Base-by-base conservation (phyloP, 1,140 invertebrate species). In the Cyphomyrmex costatus region DNA sequence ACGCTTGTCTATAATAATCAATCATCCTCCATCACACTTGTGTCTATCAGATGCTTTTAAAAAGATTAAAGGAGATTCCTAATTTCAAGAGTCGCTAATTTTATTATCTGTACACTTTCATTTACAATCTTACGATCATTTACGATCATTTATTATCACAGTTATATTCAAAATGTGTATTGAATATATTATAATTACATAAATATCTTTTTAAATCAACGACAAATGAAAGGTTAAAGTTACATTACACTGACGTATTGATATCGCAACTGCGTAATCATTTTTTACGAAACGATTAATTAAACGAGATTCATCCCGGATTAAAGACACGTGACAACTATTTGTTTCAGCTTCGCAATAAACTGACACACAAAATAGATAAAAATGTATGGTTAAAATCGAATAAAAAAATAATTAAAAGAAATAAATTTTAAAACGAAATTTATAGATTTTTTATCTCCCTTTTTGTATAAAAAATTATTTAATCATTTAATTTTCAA, bases 1-100 rank as follows among this genome's bases (percentile, higher is more conserved):
- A 30, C 24, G 51, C 6, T 21, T 30, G 24, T 73, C 16, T 73
- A 73, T 56, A 73, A 73, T 73, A 73, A 73, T 73, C 70, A 73
- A 73, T 73, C 51, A 73, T 56, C 27, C 5, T 56, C 27, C 70
- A 73, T 73, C 49, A 56, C 49, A 56, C 4, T 56, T 53, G 27
- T 53, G 19, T 51, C 46, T n/a, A 73, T 73, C 70, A 30, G 30
- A 21, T 33, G 70, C 70, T 73, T 73, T 73, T 21, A 56, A 73
- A 73, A 19, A 21, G 27, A 73, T 73, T 56, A 56, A 56, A 73
- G 8, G 56, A 73, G 70, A 53, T 73, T 73, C 19, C 1, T 12
- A 73, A 56, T 73, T 73, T 73, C 10, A 5, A 56, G 10, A 73
- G 19, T 21, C 46, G 21, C 14, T 7, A 51, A 73, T 73, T 73